phyloP scores from a whole-genome alignment of 2,113 vertebrate species.

The Cygnus buccinator region DNA sequence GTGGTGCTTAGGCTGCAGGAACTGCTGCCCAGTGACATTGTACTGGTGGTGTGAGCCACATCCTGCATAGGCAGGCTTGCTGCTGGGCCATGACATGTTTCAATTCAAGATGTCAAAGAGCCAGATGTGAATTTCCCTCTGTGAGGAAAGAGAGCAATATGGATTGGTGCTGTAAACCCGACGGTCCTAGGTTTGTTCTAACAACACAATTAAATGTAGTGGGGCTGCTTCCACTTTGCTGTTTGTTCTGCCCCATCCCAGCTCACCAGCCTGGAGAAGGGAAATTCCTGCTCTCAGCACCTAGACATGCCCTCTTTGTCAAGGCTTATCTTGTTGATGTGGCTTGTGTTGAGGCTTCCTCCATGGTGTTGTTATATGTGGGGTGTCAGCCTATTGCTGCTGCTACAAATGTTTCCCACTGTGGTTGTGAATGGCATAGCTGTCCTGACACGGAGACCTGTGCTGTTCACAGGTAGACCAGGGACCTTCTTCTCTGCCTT shows the following conservation, averaged over 20 bases:
- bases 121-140: neutral
- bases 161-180: neutral
- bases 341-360: neutral
- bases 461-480: neutral
- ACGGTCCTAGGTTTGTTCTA: neutral
- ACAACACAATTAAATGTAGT: neutral
- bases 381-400: neutral
- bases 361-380: accelerated
- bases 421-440: neutral
- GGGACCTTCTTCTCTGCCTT: neutral
- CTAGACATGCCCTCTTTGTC: neutral
- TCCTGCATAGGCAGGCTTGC: neutral
- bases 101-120: neutral
- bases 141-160: neutral
- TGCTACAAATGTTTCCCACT: neutral
- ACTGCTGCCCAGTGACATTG: too few relatives aligned
- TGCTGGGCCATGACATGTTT: neutral
- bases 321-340: neutral
- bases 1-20: neutral
- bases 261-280: neutral
- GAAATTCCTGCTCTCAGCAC: neutral
- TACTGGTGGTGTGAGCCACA: too few relatives aligned
- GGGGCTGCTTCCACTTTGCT: neutral
- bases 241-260: neutral
- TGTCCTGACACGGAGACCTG: neutral